Evolutionary conservation across 2,797 vertebrate species (phyloP), one percentile per base, ranked within the genome.

Genomic region (Podargus strigoides): DNA sequence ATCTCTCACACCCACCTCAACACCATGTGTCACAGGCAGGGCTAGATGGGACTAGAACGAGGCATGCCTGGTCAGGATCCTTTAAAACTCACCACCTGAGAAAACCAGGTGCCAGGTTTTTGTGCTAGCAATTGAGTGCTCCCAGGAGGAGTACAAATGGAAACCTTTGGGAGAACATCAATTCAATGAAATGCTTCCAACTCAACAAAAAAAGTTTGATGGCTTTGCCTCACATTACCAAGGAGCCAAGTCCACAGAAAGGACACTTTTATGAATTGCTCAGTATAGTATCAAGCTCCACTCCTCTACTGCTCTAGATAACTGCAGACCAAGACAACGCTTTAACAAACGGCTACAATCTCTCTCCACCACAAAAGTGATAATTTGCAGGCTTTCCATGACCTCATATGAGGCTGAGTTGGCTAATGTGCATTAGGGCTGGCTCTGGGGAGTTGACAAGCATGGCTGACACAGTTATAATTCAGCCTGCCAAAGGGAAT

Each of bases 341-440:
- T 93, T 81, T 69, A 81, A 92, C 86, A 91, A 93, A 95, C 0
- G 0, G 78, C 83, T 85, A 36, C 58, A 93, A 89, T 91, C 84
- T 87, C 86, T 83, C 74, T 70, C 56, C 60, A 88, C 86, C 60
- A 67, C 73, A 59, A 76, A 93, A 95, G 89, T 89, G 89, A 91
- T 95, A 93, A 93, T 85, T 92, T 90, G 74, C 85, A 96, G 91
- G 89, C 83, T 95, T 97, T 94, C 80, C 73, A 93, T 96, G 93
- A 97, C 68, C 85, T 96, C 92, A 96, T 94, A 85, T 12, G 77
- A 94, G 89, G 85, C 79, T 30, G 86, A 84, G 63, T 34, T 95
- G 87, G 88, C 88, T 81, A 74, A 94, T 28, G 28, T 85, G 62
- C 63, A 72, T 91, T 87, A 92, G 79, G 79, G 42, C 62, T 89